Conservation (phyloP, 2,113 vertebrate species). For the Takifugu flavidus region DNA sequence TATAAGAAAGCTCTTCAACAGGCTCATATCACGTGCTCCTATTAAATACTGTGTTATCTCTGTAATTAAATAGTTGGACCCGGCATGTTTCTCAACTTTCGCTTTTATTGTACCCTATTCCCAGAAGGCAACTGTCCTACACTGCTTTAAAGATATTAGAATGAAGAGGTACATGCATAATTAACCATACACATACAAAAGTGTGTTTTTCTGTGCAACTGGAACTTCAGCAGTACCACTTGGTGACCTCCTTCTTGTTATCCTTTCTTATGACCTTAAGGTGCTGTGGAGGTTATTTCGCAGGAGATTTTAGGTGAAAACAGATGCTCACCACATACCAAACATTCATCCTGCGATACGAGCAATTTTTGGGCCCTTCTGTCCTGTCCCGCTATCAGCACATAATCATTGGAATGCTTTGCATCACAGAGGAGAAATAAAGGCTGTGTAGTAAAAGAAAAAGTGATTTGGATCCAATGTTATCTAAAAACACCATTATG, state of each 20-base stretch:
- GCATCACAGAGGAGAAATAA: background rate
- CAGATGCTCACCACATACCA: background rate
- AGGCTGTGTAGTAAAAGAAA: conserved; percentile 10
- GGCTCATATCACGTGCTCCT: too few relatives aligned
- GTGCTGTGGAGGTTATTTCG: background rate
- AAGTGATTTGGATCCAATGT: conserved; percentile 51
- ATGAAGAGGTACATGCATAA: background rate
- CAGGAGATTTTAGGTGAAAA: background rate
- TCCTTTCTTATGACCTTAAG: background rate
- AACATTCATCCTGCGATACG: background rate
- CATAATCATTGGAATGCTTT: conserved; percentile 1
- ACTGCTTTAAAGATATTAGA: too few relatives aligned
- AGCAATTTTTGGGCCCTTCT: background rate
- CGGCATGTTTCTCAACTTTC: too few relatives aligned
- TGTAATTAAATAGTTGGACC: too few relatives aligned
- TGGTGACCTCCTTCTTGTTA: too few relatives aligned
- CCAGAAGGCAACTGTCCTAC: too few relatives aligned
- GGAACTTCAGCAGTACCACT: background rate
- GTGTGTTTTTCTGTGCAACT: background rate
- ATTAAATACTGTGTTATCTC: too few relatives aligned
- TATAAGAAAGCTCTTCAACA: too few relatives aligned
- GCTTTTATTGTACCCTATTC: too few relatives aligned
- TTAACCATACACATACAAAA: background rate
- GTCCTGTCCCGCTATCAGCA: background rate
- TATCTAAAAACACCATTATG: conserved; percentile 60